phyloP scores from a whole-genome alignment of 2,113 vertebrate species.

The Caranx ignobilis region DNA sequence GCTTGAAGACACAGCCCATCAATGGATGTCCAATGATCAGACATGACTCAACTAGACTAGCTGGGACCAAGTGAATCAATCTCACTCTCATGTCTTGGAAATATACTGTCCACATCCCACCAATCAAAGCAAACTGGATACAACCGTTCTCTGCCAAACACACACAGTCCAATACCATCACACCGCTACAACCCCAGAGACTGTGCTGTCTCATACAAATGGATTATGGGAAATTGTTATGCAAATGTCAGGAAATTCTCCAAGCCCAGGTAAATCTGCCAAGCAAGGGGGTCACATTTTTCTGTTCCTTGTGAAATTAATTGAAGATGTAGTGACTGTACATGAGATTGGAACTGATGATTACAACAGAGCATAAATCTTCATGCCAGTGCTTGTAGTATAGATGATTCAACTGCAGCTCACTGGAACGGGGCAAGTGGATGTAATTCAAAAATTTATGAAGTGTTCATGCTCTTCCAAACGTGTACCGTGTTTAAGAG shows the following conservation, averaged over 20 bases:
- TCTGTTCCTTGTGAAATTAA: conserved; percentile 18
- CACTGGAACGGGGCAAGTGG: conserved; percentile 23
- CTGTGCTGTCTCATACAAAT: conserved; percentile 17
- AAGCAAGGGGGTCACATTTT: neutral
- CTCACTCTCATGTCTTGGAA: conserved; percentile 15
- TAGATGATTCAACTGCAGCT: conserved; percentile 11
- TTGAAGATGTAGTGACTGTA: conserved; percentile 30
- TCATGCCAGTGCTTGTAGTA: conserved; percentile 8
- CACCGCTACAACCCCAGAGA: conserved; percentile 21
- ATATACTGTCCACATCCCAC: conserved; percentile 17
- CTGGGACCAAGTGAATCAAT: conserved; percentile 25
- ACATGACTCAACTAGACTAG: conserved; percentile 47
- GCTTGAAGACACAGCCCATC: conserved; percentile 26
- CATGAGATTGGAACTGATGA: neutral
- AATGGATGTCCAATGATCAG: conserved; percentile 47
- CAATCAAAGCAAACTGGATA: conserved; percentile 47
- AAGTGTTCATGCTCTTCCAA: conserved; percentile 29
- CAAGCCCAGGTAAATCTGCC: conserved; percentile 24
- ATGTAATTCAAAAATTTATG: conserved; percentile 48
- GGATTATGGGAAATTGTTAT: neutral
- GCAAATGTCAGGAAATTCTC: conserved; percentile 29
- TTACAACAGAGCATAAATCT: conserved; percentile 14
- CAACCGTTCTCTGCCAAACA: conserved; percentile 7
- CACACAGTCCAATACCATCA: neutral
- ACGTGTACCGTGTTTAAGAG: conserved; percentile 17